Percentiles rank a stretch among this genome's conserved stretches.
These are phyloP conservation scores for Odobenus rosmarus DNA, from an alignment of 2,113 vertebrate species.

Conservation along the genomic window DNA sequence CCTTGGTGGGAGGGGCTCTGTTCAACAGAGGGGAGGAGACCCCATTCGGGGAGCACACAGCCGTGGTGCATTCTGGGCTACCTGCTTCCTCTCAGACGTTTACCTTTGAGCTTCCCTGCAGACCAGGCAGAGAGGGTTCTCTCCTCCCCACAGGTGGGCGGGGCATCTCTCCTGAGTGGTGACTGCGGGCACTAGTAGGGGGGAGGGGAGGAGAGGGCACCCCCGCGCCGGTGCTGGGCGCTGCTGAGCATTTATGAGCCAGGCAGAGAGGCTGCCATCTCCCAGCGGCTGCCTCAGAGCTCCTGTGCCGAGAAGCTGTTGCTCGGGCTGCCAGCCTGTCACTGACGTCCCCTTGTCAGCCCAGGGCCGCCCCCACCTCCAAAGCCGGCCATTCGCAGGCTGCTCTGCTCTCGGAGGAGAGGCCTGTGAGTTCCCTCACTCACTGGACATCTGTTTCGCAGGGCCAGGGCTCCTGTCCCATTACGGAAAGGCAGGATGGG, in stretches of 20 bases:
- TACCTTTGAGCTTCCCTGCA: background rate
- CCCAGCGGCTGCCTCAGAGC: background rate
- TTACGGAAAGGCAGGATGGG: background rate
- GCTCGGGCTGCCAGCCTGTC: background rate
- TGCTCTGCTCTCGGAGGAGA: background rate
- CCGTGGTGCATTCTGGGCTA: background rate
- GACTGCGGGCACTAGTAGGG: background rate
- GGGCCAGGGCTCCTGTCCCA: background rate
- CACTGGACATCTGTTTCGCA: background rate
- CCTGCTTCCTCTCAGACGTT: background rate
- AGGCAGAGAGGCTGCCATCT: background rate
- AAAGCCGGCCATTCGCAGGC: background rate
- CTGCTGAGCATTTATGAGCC: background rate
- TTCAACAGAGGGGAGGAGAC: background rate
- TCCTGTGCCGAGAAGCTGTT: background rate
- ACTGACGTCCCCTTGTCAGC: background rate
- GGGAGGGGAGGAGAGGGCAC: background rate
- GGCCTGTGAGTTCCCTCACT: background rate
- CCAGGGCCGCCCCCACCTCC: background rate
- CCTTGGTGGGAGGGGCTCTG: background rate
- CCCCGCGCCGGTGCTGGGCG: background rate
- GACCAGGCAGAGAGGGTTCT: background rate
- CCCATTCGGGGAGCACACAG: rapidly evolving
- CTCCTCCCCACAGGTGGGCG: background rate
- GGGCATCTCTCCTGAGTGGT: background rate